phyloP scores from a whole-genome alignment of 2,113 vertebrate species.

The Emydura subglobosa region DNA sequence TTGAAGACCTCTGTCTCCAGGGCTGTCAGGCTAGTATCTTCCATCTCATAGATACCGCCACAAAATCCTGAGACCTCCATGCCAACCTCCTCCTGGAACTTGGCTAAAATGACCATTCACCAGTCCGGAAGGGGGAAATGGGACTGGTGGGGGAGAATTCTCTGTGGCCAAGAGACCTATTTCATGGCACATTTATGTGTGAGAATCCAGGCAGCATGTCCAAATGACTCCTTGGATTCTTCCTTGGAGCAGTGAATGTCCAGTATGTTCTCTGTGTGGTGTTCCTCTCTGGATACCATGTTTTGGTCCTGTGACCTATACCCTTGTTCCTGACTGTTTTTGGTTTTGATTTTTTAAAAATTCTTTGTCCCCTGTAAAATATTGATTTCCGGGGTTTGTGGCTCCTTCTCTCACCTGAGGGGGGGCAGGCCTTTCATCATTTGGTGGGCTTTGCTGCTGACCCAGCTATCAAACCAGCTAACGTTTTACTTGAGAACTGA shows the following conservation, averaged over 20 bases:
- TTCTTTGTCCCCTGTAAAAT: background rate
- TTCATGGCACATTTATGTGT: background rate
- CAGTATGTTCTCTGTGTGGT: background rate
- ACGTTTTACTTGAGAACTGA: background rate
- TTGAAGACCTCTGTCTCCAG: rapidly evolving
- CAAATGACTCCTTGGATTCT: background rate
- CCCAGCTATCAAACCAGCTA: background rate
- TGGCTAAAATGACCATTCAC: background rate
- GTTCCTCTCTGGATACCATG: background rate
- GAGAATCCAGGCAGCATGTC: rapidly evolving
- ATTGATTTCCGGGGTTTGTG: background rate
- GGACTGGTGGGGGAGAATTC: background rate
- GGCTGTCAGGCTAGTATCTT: background rate
- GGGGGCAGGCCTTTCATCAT: background rate
- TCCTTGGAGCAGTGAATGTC: background rate
- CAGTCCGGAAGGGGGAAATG: background rate
- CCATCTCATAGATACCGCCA: rapidly evolving
- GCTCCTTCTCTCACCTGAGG: background rate
- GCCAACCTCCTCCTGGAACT: background rate
- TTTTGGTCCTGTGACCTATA: background rate
- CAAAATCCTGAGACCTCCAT: background rate
- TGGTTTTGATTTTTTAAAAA: background rate
- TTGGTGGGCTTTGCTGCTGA: background rate
- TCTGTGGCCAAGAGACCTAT: rapidly evolving
- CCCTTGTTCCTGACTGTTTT: background rate